phyloP scores from a whole-genome alignment of 2,797 vertebrate species.

The Arnoldichthys spilopterus region DNA sequence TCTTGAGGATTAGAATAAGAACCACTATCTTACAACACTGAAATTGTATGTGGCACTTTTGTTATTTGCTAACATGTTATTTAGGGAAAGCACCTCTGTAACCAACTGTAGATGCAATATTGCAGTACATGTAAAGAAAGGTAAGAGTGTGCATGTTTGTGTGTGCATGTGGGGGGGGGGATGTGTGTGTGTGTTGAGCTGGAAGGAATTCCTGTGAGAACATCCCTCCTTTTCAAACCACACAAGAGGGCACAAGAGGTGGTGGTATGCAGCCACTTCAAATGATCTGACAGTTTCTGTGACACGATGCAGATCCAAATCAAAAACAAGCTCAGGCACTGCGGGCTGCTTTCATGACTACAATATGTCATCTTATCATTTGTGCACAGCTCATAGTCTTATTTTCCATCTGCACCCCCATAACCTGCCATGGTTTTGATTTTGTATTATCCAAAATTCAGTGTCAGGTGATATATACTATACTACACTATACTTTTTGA shows the following conservation, averaged over 20 bases:
- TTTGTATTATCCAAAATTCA: too few relatives aligned
- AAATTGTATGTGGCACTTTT: background rate
- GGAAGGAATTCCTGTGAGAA: conserved; percentile 55
- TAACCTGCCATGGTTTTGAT: too few relatives aligned
- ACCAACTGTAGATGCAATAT: background rate
- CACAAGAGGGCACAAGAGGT: conserved; percentile 62
- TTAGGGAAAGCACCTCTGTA: conserved; percentile 4
- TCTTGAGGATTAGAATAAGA: too few relatives aligned
- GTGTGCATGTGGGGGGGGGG: too few relatives aligned
- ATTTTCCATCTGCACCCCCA: conserved; percentile 43
- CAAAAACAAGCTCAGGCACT: conserved; percentile 57
- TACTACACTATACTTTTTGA: too few relatives aligned
- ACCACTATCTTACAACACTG: background rate
- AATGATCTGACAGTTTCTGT: conserved; percentile 69
- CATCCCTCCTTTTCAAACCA: conserved; percentile 44
- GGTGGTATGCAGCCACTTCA: conserved; percentile 77
- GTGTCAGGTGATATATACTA: too few relatives aligned
- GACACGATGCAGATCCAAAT: conserved; percentile 69
- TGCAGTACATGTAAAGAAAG: background rate
- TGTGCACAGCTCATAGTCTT: conserved; percentile 46
- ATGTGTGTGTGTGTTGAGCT: conserved; percentile 47
- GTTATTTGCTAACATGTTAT: conserved; percentile 4
- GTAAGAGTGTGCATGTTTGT: background rate
- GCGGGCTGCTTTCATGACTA: conserved; percentile 35
- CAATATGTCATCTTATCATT: conserved; percentile 50